phyloP scores from a whole-genome alignment of 2,113 vertebrate species.

The Tyto alba region DNA sequence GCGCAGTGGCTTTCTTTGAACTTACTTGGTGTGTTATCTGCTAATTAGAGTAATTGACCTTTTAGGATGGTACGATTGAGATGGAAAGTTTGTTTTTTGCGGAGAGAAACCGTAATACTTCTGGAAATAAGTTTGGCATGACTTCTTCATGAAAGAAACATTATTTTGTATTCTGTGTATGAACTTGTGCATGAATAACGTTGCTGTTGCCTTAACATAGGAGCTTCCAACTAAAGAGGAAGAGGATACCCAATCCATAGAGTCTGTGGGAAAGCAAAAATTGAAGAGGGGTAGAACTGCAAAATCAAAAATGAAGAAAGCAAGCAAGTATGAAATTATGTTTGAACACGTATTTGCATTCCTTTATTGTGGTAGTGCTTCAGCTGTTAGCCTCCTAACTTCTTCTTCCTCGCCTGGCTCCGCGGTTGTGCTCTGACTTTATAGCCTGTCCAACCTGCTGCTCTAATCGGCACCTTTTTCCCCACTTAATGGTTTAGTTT shows the following conservation, averaged over 20 bases:
- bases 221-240: slow-evolving; percentile 45
- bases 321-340: slow-evolving; percentile 55
- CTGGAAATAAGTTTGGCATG: neutral
- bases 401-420: neutral
- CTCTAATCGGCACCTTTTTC: neutral
- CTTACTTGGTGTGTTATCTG: neutral
- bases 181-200: neutral
- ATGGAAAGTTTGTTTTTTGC: neutral
- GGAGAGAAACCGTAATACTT: neutral
- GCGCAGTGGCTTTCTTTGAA: neutral
- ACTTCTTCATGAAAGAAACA: neutral
- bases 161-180: neutral
- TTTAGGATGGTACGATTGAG: neutral
- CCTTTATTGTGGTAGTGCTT: neutral
- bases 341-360: neutral
- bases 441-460: neutral
- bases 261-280: slow-evolving; percentile 41
- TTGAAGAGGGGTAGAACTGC: slow-evolving; percentile 49
- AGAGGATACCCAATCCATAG: slow-evolving; percentile 1
- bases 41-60: neutral
- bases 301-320: slow-evolving; percentile 46
- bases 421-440: neutral
- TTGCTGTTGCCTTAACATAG: slow-evolving; percentile 39
- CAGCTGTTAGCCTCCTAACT: neutral
- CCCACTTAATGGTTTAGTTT: neutral